phyloP scores from a whole-genome alignment of 1,140 invertebrate species.

The Hetaerina americana region DNA sequence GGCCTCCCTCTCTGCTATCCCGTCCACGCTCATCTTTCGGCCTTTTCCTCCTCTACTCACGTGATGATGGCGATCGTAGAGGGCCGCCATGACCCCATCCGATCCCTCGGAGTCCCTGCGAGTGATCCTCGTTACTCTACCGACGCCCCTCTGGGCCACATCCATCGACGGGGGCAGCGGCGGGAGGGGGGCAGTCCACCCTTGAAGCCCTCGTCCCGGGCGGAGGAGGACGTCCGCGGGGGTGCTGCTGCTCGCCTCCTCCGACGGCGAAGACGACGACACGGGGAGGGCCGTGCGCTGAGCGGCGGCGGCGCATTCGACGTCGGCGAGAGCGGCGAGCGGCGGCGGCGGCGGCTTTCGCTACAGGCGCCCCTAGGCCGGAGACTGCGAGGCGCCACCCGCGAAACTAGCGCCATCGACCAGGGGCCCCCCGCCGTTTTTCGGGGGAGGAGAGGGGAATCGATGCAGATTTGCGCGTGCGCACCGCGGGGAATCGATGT shows the following conservation, averaged over 20 bases:
- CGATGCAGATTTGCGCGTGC: neutral
- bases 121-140: neutral
- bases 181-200: too few species aligned
- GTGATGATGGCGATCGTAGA: neutral
- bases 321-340: neutral
- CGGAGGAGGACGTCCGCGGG: too few species aligned
- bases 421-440: too few species aligned
- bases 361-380: neutral
- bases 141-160: neutral
- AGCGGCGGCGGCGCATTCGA: neutral
- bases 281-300: too few species aligned
- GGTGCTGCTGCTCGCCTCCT: too few species aligned
- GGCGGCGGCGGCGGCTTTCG: neutral
- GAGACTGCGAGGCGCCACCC: neutral
- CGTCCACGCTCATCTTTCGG: too few species aligned
- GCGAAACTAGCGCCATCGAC: neutral
- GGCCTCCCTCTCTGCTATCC: too few species aligned
- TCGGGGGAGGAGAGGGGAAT: too few species aligned
- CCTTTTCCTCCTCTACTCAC: neutral
- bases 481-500: neutral
- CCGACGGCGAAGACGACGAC: too few species aligned
- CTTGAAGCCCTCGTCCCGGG: too few species aligned
- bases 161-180: neutral
- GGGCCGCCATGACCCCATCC: neutral
- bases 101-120: neutral